These are phyloP conservation scores for Jacana jacana DNA, from an alignment of 2,113 vertebrate genomes.

Conservation along the genomic window DNA sequence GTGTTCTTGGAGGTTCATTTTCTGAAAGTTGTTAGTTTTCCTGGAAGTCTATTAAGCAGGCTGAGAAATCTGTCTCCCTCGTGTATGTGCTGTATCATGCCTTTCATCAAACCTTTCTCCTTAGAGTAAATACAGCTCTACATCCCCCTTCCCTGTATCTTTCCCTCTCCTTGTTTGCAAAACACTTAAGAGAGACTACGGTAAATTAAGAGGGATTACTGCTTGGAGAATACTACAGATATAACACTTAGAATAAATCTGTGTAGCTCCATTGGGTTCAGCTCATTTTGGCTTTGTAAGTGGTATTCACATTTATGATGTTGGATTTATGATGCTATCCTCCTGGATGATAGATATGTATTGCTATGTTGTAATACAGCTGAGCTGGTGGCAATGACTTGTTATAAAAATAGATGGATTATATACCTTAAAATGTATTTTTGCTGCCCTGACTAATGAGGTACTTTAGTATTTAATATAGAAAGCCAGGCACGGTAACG, in stretches of 20 bases:
- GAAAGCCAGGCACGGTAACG: not conserved
- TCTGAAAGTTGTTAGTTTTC: not conserved
- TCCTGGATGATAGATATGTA: not conserved
- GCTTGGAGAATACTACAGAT: not conserved
- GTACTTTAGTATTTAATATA: not conserved
- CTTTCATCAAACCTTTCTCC: not conserved
- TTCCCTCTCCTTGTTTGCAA: not conserved
- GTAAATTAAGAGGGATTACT: not conserved
- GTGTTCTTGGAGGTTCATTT: not conserved
- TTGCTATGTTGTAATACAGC: not conserved
- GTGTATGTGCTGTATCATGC: not conserved
- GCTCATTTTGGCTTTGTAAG: not conserved
- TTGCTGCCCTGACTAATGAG: not conserved
- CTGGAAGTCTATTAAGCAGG: not conserved
- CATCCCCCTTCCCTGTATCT: not conserved
- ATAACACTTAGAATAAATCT: not conserved
- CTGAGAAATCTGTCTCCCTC: not conserved
- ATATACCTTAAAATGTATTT: not conserved
- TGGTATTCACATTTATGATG: not conserved
- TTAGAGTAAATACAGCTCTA: not conserved
- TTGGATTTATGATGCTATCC: not conserved
- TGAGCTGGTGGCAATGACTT: not conserved
- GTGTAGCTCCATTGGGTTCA: not conserved
- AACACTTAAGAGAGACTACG: not conserved
- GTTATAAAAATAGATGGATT: not conserved